Base-by-base conservation (phyloP, 1,140 invertebrate genomes). In the Tribolium castaneum region DNA sequence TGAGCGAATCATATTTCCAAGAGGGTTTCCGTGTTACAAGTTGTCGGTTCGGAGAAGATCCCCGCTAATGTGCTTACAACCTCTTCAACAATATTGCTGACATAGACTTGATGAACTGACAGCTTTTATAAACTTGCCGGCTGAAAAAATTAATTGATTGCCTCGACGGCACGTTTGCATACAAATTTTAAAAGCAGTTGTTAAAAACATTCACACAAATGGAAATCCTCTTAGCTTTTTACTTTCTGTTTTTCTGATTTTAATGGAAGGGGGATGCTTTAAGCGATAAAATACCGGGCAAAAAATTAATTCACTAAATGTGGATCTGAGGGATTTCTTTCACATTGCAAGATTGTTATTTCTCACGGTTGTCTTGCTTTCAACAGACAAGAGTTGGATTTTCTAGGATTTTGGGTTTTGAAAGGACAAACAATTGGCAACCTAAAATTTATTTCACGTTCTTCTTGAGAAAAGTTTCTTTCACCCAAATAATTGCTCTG, bases 21-120 rank as follows among this genome's bases (percentile, higher is more conserved):
- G 59, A 34, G 30, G 59, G 59, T 66, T 66, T 66, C 59, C 59
- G 10, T 66, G 59, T 66, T 66, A 66, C 59, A 66, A 66, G 59
- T 66, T 66, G 59, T 66, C 59, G 59, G 22, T 19, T 59, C 5
- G 16, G 13, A 4, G 54, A 59, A 59, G 59, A 66, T 45, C 59
- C 19, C 54, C 10, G 12, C 54, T 66, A 25, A 66, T 35, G 59
- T 66, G 59, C 59, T 66, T 14, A 12, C 25, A 66, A 35, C 59
- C 59, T 66, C 59, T 66, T 39, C 30, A 35, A 35, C 59, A 35
- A 66, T 66, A 35, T 39, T 66, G 59, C 59, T 66, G 59, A 66
- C 59, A 62, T 14, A 35, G 30, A 66, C 59, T 66, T 66, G 30
- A 35, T 14, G 59, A 35, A 35, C 25, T 35, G 25, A 13, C 34